Conservation (phyloP, 2,888 invertebrate genomes). For the Lycaena phlaeas region DNA sequence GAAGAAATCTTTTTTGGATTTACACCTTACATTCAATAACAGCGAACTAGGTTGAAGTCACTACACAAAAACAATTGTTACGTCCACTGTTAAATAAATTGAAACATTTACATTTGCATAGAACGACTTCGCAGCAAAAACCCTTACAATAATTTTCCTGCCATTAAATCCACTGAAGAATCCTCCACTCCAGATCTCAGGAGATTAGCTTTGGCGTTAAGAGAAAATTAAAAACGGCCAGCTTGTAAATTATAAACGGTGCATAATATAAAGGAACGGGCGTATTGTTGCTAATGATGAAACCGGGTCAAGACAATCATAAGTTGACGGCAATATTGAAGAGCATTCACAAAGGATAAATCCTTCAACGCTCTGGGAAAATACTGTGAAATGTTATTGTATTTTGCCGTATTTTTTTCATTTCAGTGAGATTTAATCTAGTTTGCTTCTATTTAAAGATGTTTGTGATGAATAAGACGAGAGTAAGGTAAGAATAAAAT, state of each 20-base stretch:
- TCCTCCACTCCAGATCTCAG: background rate
- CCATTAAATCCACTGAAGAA: slow-evolving; percentile 3
- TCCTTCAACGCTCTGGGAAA: slow-evolving; percentile 4
- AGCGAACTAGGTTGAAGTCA: no score
- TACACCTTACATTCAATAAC: no score
- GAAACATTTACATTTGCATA: background rate
- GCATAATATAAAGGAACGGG: slow-evolving; percentile 5
- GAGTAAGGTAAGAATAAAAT: no score
- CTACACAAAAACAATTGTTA: no score
- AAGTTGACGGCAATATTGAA: slow-evolving; percentile 1
- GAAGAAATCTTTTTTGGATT: no score
- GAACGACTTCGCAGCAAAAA: slow-evolving; percentile 2
- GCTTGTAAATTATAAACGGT: slow-evolving; percentile 5
- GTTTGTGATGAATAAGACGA: no score
- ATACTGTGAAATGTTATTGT: background rate
- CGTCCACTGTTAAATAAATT: no score
- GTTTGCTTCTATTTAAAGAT: no score
- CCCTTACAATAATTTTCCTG: slow-evolving; percentile 5
- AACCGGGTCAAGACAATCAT: background rate
- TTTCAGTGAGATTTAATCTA: no score
- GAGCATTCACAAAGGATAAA: slow-evolving; percentile 2
- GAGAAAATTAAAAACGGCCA: slow-evolving; percentile 8
- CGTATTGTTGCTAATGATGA: slow-evolving; percentile 5
- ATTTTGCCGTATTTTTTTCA: no score
- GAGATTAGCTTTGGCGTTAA: slow-evolving; percentile 8